phyloP scores from a whole-genome alignment of 1,140 invertebrate genomes.

The Drosophila arizonae region DNA sequence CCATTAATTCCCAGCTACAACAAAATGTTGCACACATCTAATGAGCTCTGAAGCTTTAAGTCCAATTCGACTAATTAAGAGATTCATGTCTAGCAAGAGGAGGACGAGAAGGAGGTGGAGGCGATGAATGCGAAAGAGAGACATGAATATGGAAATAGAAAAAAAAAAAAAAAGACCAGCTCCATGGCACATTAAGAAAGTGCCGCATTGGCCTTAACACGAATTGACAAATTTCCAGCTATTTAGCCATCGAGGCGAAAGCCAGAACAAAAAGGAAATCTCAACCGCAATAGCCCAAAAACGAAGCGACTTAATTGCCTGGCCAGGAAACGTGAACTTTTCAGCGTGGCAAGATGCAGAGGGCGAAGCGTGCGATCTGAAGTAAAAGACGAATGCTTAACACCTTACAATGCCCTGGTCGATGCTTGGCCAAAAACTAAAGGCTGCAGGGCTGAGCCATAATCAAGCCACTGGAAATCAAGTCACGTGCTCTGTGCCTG shows the following conservation, averaged over 20 bases:
- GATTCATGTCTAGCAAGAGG: constrained; percentile 21
- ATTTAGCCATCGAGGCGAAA: constrained; percentile 62
- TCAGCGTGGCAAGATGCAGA: not conserved
- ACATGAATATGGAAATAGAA: not conserved
- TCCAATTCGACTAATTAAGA: constrained; percentile 58
- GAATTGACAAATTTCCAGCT: constrained; percentile 74
- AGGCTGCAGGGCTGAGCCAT: constrained; percentile 42
- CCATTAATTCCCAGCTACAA: not conserved
- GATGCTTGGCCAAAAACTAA: constrained; percentile 28
- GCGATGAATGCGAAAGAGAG: constrained; percentile 1
- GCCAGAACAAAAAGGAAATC: constrained; percentile 55
- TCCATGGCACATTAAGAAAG: constrained; percentile 44
- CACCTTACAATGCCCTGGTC: constrained; percentile 25
- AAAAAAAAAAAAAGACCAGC: not conserved
- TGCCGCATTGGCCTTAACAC: constrained; percentile 73
- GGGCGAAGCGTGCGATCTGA: not conserved
- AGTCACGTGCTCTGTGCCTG: constrained; percentile 63
- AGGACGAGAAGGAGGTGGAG: not conserved
- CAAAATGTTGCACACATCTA: not conserved
- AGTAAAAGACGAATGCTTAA: constrained; percentile 26
- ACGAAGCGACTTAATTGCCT: constrained; percentile 67
- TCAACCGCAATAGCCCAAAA: constrained; percentile 50
- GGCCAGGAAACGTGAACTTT: constrained; percentile 11
- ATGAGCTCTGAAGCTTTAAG: constrained; percentile 25
- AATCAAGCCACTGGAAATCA: constrained; percentile 74